Evolutionary conservation across 2,888 invertebrate genomes (phyloP), one percentile per base, ranked within the genome.

Genomic region (Aspidapion aeneum): DNA sequence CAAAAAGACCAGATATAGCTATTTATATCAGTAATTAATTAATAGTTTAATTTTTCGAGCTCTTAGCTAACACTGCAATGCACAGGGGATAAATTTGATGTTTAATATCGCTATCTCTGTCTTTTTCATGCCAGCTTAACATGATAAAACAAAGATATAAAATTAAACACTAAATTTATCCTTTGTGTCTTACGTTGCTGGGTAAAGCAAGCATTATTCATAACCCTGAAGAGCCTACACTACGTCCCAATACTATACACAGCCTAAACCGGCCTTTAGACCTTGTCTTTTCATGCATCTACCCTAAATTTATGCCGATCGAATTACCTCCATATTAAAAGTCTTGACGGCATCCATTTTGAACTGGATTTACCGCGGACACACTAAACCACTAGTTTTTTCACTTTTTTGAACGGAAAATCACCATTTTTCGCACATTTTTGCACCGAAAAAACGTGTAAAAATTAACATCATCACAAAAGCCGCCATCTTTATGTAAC

Each of bases 291-390:
- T 12, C 12, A 35, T 35, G 35, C 35, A 35, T 35, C 35, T 7
- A 35, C 5, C 35, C 35, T 35, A 7, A 35, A 7, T 3, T 7
- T 35, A 35, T 7, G 35, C 5, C 12, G 35, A 3, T 12, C 12
- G 12, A 66, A 74, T 81, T 85, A 93, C 93, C 92, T 94, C 94
- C 81, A 88, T 85, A 82, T 93, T 93, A 83, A 94, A 94, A 74
- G 91, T 84, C 82, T 93, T 91, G 57, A 94, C 93, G 74, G 91
- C 90, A 73, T 93, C 88, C 90, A 92, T 92, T 55, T 55, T 58
- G n/a, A n/a, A n/a, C n/a, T n/a, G n/a, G n/a, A n/a, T n/a, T n/a
- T n/a, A n/a, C n/a, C n/a, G n/a, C n/a, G n/a, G n/a, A 35, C 3
- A 12, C 35, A 35, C 35, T 12, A 7, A 7, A 35, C 35, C 35